Evolutionary conservation across 2,888 invertebrate genomes (phyloP).

Genomic region (Teleiodes luculella): DNA sequence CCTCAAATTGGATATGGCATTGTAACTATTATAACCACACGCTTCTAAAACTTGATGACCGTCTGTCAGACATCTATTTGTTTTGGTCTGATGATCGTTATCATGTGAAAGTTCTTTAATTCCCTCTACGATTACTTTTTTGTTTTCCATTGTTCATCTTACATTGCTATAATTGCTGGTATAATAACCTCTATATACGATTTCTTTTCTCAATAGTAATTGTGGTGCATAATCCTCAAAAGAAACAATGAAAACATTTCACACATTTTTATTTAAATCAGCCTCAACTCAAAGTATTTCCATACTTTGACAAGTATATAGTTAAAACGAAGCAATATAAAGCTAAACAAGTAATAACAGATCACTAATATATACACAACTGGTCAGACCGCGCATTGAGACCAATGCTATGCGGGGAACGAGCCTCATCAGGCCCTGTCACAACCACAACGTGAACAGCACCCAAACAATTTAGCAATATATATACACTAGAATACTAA

Average conservation of each 20-base stretch:
- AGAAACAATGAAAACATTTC: conserved; percentile 43
- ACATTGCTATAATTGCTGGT: not conserved
- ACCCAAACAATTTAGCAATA: conserved; percentile 40
- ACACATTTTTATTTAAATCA: conserved; percentile 60
- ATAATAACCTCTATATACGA: not conserved
- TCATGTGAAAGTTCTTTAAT: conserved; percentile 27
- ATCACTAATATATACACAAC: conserved; percentile 47
- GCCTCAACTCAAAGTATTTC: conserved; percentile 62
- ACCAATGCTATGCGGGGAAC: conserved; percentile 40
- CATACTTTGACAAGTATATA: conserved; percentile 48
- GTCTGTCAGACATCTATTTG: conserved; percentile 22
- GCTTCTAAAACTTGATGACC: conserved; percentile 11
- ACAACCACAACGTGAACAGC: conserved; percentile 53
- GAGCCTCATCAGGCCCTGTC: conserved; percentile 25
- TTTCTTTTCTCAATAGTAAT: not conserved
- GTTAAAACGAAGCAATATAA: conserved; percentile 60
- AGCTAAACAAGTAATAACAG: conserved; percentile 72
- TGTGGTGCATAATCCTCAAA: conserved; percentile 3
- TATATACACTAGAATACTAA: conserved; percentile 70
- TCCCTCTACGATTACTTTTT: conserved; percentile 9
- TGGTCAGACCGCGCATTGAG: conserved; percentile 42
- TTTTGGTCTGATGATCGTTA: conserved; percentile 28
- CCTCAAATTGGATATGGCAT: conserved; percentile 11
- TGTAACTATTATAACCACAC: conserved; percentile 8
- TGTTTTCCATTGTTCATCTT: conserved; percentile 16